phyloP scores from a whole-genome alignment of 2,113 vertebrate species.

The Plecturocebus donacophilus region DNA sequence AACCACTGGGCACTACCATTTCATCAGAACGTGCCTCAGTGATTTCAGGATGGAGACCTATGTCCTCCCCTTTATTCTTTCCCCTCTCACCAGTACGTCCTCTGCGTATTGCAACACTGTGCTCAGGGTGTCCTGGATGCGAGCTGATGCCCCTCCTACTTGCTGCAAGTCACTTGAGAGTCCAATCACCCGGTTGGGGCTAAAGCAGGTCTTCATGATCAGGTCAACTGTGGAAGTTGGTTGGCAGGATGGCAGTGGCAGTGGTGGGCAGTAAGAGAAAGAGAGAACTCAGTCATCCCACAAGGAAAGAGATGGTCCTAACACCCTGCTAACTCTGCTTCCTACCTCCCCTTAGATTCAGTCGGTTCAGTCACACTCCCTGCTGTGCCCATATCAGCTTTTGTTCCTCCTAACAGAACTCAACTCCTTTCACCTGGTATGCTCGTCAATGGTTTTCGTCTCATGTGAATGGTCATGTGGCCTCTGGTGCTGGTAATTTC shows the following conservation, averaged over 20 bases:
- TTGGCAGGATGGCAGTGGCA: neutral
- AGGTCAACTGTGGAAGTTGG: constrained; percentile 91
- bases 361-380: no score
- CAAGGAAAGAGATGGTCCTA: neutral
- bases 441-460: neutral
- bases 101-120: constrained; percentile 96
- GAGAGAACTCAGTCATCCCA: neutral
- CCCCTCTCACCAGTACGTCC: constrained; percentile 94
- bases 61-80: neutral
- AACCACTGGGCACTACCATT: rapidly evolving
- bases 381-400: neutral
- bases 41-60: rapidly evolving
- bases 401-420: neutral
- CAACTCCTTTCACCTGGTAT: neutral
- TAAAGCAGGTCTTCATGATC: constrained; percentile 93
- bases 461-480: neutral
- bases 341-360: neutral
- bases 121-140: constrained; percentile 94
- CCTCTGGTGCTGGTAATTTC: neutral
- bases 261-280: neutral
- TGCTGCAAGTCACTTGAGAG: constrained; percentile 97
- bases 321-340: neutral
- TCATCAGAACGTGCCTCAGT: neutral
- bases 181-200: constrained; percentile 92
- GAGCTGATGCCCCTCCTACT: constrained; percentile 91